Conservation (phyloP, 2,113 vertebrate species). For the Oophaga pumilio region DNA sequence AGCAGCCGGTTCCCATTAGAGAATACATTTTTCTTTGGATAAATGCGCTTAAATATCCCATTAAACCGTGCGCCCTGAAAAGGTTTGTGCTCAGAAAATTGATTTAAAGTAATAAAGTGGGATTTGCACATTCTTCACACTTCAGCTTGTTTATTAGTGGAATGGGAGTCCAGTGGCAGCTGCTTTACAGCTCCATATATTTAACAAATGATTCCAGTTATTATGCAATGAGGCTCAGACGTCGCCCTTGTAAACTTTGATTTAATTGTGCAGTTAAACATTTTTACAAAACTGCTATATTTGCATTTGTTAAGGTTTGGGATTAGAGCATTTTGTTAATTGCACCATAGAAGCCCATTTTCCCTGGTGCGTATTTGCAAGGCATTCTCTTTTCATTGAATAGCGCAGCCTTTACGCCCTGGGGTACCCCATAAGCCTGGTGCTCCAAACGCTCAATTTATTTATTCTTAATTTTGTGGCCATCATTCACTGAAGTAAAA, state of each 20-base stretch:
- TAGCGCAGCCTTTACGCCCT: slow-evolving; percentile 96
- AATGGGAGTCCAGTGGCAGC: slow-evolving; percentile 72
- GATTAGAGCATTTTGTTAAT: slow-evolving; percentile 99
- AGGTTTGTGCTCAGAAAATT: slow-evolving; percentile 75
- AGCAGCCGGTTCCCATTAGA: slow-evolving; percentile 67
- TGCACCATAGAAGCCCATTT: slow-evolving; percentile 93
- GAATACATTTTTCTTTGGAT: slow-evolving; percentile 79
- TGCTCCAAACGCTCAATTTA: slow-evolving; percentile 99
- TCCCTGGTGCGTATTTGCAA: slow-evolving; percentile 90
- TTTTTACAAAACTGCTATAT: slow-evolving; percentile 99
- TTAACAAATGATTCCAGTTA: slow-evolving; percentile 89
- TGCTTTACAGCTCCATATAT: slow-evolving; percentile 80
- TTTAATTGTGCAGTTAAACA: slow-evolving; percentile 99
- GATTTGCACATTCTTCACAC: slow-evolving; percentile 87
- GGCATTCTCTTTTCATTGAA: slow-evolving; percentile 94
- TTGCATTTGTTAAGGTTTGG: slow-evolving; percentile 99
- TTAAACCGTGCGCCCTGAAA: slow-evolving; percentile 76
- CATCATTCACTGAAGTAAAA: slow-evolving; percentile 99
- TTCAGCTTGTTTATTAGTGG: slow-evolving; percentile 75
- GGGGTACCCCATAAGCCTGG: slow-evolving; percentile 92
- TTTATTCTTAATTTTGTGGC: slow-evolving; percentile 99
- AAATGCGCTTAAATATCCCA: slow-evolving; percentile 79
- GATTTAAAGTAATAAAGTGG: slow-evolving; percentile 83
- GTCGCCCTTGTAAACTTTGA: slow-evolving; percentile 92
- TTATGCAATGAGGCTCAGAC: slow-evolving; percentile 86